These are phyloP conservation scores for Brienomyrus longianalis DNA, from an alignment of 2,113 vertebrate genomes.

Conservation along the genomic window DNA sequence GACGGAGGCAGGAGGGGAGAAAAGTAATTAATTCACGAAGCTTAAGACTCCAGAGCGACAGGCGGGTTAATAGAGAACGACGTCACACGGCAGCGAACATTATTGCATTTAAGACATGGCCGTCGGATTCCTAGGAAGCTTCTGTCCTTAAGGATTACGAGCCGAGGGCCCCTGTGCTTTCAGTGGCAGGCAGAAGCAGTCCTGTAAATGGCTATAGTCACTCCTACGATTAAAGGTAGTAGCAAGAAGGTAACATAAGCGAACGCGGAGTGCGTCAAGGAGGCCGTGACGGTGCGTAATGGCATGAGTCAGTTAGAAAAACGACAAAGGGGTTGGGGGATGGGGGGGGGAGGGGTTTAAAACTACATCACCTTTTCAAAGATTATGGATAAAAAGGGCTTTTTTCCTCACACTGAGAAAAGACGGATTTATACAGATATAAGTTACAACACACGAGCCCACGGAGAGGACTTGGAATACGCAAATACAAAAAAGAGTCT, in stretches of 20 bases:
- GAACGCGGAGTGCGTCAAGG: not conserved
- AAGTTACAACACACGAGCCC: conserved; percentile 21
- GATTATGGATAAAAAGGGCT: conserved; percentile 19
- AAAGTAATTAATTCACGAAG: not conserved
- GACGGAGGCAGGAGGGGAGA: not conserved
- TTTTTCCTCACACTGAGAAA: conserved; percentile 5
- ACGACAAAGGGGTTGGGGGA: not conserved
- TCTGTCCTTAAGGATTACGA: conserved; percentile 7
- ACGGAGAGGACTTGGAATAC: conserved; percentile 24
- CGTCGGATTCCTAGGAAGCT: conserved; percentile 11
- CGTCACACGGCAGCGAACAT: not conserved
- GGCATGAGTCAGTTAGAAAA: conserved; percentile 28
- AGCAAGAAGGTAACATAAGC: conserved; percentile 19
- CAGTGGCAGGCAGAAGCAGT: conserved; percentile 5
- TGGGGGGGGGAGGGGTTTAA: conserved; percentile 1
- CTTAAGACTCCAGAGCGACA: not conserved
- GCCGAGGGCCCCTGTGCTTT: not conserved
- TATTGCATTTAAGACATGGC: conserved; percentile 23
- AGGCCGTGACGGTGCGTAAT: conserved; percentile 11
- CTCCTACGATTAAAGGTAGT: conserved; percentile 52
- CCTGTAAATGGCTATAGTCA: conserved; percentile 52
- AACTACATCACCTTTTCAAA: conserved; percentile 34
- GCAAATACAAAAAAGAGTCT: conserved; percentile 44
- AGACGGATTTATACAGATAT: not conserved
- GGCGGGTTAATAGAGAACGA: not conserved